A percentile compares a stretch with the other conserved stretches of the same genome.
phyloP scores from a whole-genome alignment of 2,113 vertebrate genomes.

The Pogonocichla stellata region DNA sequence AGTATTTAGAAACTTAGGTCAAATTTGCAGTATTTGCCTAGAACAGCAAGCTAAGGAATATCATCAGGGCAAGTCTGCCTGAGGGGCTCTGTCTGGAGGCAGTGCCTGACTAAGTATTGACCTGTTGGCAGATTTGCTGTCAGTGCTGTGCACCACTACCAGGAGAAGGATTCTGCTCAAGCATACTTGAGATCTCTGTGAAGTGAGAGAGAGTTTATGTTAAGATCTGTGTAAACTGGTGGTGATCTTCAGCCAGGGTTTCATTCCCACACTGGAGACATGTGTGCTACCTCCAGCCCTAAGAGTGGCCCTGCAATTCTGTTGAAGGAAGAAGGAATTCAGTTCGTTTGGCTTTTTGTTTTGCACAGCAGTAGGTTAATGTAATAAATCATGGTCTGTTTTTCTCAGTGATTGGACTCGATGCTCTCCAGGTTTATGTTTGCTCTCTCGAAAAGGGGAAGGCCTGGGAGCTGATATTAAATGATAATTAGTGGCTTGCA shows the following conservation, averaged over 20 bases:
- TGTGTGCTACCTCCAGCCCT: fast-evolving
- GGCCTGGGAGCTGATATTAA: neutral
- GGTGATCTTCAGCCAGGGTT: neutral
- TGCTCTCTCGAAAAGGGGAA: neutral
- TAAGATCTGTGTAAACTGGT: neutral
- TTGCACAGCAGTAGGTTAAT: neutral
- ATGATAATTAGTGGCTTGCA: neutral
- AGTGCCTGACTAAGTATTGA: neutral
- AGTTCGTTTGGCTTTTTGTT: neutral
- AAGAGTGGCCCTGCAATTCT: neutral
- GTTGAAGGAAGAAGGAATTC: neutral
- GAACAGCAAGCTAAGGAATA: neutral
- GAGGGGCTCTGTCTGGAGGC: neutral
- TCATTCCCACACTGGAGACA: neutral
- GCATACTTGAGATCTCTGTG: neutral
- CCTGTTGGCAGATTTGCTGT: neutral
- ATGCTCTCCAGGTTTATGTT: neutral
- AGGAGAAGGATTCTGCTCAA: neutral
- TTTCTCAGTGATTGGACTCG: neutral
- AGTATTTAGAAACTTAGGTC: neutral
- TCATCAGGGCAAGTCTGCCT: fast-evolving
- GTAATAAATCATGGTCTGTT: neutral
- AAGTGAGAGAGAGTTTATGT: neutral
- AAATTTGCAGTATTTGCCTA: neutral
- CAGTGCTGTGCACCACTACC: fast-evolving